These are phyloP conservation scores for Heterohyrax brucei DNA, from an alignment of 2,797 vertebrate genomes.

Conservation along the genomic window DNA sequence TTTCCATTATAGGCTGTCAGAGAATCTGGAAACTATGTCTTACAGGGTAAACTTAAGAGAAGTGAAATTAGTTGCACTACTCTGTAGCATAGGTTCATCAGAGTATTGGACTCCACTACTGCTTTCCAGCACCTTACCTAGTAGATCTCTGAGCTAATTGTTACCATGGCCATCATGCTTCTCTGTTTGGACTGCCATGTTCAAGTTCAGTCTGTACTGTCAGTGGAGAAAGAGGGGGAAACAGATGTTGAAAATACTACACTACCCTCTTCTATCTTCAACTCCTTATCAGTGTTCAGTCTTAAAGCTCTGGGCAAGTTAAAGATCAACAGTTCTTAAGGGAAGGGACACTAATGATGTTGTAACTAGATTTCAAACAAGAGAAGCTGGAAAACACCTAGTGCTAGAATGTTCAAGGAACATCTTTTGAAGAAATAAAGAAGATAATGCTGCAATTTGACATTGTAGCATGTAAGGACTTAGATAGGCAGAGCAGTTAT, in stretches of 20 bases:
- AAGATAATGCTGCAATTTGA: not conserved
- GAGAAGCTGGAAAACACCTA: not conserved
- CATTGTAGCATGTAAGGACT: not conserved
- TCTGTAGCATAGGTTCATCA: not conserved
- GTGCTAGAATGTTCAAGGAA: not conserved
- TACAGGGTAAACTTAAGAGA: not conserved
- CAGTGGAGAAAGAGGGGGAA: not conserved
- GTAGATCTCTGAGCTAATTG: not conserved
- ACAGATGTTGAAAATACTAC: not conserved
- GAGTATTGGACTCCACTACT: not conserved
- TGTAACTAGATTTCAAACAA: not conserved
- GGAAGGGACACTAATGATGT: not conserved
- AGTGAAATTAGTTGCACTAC: not conserved
- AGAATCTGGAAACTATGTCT: too few relatives aligned
- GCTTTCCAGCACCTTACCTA: not conserved
- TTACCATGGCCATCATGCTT: fast-evolving
- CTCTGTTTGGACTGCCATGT: not conserved
- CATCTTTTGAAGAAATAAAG: not conserved
- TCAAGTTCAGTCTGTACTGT: not conserved
- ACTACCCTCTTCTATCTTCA: not conserved
- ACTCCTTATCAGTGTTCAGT: not conserved
- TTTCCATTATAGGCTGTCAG: too few relatives aligned
- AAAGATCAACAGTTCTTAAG: not conserved
- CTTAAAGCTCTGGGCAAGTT: not conserved
- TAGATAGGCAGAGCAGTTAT: not conserved